Conservation (phyloP, 2,797 vertebrate genomes). For the Neosilurus mollespiculum region DNA sequence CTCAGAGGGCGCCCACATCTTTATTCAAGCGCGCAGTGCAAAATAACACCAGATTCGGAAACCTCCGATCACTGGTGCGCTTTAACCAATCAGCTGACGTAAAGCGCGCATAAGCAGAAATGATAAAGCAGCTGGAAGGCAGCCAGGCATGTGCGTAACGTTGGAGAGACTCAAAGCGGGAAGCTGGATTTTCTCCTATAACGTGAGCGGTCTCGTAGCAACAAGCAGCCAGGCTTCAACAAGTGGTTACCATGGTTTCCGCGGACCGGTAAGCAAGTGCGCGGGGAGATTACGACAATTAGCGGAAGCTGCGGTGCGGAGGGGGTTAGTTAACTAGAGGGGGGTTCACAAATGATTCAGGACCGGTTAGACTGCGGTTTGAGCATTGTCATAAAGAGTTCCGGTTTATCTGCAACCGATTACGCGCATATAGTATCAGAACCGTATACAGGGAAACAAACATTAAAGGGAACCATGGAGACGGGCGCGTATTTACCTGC, state of each 20-base stretch:
- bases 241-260: slow-evolving; percentile 75
- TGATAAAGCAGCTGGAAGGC: slow-evolving; percentile 17
- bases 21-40: too few relatives aligned
- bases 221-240: slow-evolving; percentile 78
- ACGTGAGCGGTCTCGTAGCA: slow-evolving; percentile 76
- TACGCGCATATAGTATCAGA: slow-evolving; percentile 34
- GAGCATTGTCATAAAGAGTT: slow-evolving; percentile 28
- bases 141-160: slow-evolving; percentile 40
- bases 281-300: slow-evolving; percentile 57
- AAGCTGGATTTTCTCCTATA: slow-evolving; percentile 73
- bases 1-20: too few relatives aligned
- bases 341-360: neutral
- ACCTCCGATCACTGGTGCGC: too few relatives aligned
- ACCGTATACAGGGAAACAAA: slow-evolving; percentile 56
- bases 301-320: slow-evolving; percentile 60
- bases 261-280: slow-evolving; percentile 54
- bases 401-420: slow-evolving; percentile 29
- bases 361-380: slow-evolving; percentile 29
- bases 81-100: slow-evolving; percentile 5
- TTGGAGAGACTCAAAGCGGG: slow-evolving; percentile 52
- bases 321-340: slow-evolving; percentile 5
- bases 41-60: too few relatives aligned
- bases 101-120: neutral
- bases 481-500: slow-evolving; percentile 63
- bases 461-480: slow-evolving; percentile 59